Evolutionary conservation across 2,113 vertebrate genomes (phyloP), one percentile per base, ranked within the genome.

Genomic region (Dunckerocampus dactyliophorus): DNA sequence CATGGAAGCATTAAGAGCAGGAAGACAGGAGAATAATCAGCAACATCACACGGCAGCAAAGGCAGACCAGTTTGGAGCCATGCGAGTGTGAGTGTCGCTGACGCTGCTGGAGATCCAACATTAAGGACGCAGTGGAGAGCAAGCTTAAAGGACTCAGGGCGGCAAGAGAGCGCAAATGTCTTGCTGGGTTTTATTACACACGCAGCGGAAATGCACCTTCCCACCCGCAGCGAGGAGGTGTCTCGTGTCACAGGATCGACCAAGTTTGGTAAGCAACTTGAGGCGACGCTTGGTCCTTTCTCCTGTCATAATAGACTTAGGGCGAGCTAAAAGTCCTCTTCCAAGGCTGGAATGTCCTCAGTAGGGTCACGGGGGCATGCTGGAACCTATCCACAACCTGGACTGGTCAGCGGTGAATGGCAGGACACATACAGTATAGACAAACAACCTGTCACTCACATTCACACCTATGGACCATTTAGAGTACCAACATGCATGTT

Each of bases 71-170:
- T 50, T 62, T 68, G 72, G 46, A 68, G 56, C 59, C 51, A 65
- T 53, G 60, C 52, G 53, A 24, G 55, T 54, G n/a, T 47, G 58
- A 28, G 24, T 28, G 5, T 22, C 54, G 47, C 63, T 77, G 70
- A 81, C 75, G 70, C 67, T 51, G 37, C 47, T 66, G 47, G 42
- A 77, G 72, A 84, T 81, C 76, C 81, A 73, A 79, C 59, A 74
- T 71, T 71, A 69, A 63, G 62, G 53, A 83, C 59, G 49, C 51
- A 6, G 37, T 39, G 37, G 37, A 47, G 47, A 64, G 59, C 49
- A 74, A 10, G 10, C 10, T 1, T 39, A 9, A 24, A 52, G 50
- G 50, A 28, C 24, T 13, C 37, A 8, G 22, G 22, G 22, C 9
- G 22, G 22, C 51, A 11, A 60, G 57, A 73, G 66, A 75, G 28